These are phyloP conservation scores for Indicator indicator DNA, from an alignment of 2,113 vertebrate genomes.

Conservation along the genomic window DNA sequence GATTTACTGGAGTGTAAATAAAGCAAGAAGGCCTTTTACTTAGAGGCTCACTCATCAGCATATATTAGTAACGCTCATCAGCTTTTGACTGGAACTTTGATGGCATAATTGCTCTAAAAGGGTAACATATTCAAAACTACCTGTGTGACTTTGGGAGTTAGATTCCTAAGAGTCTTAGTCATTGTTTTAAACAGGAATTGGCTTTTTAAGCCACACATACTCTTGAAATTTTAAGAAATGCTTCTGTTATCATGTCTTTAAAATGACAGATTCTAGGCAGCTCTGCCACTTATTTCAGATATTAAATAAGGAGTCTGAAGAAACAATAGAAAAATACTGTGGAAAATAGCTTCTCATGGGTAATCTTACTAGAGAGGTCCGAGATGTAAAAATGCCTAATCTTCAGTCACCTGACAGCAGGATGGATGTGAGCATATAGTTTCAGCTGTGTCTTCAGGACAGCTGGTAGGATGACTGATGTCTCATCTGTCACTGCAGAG, in stretches of 20 bases:
- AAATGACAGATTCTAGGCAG: background rate
- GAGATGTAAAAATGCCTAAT: background rate
- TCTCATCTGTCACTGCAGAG: background rate
- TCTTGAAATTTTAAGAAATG: slow-evolving; percentile 25
- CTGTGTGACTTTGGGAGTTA: slow-evolving; percentile 55
- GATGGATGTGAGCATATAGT: background rate
- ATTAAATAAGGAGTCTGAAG: background rate
- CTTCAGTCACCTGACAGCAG: background rate
- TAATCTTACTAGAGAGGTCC: background rate
- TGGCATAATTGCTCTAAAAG: slow-evolving; percentile 61
- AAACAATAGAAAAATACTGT: background rate
- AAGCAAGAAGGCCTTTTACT: background rate
- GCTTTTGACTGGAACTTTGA: slow-evolving; percentile 50
- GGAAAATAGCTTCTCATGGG: background rate
- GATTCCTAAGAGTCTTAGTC: slow-evolving; percentile 57
- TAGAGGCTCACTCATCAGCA: slow-evolving; percentile 5
- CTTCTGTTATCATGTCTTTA: slow-evolving; percentile 4
- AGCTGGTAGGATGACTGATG: background rate
- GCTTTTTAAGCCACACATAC: background rate
- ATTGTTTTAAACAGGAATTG: slow-evolving; percentile 40
- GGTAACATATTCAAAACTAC: slow-evolving; percentile 57
- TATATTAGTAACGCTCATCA: slow-evolving; percentile 62
- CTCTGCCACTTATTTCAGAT: background rate
- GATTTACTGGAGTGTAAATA: slow-evolving; percentile 36
- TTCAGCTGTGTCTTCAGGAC: background rate